phyloP scores from a whole-genome alignment of 30 jellyfish, hydroid and myxozoan species.

The Aurelia coerulea region DNA sequence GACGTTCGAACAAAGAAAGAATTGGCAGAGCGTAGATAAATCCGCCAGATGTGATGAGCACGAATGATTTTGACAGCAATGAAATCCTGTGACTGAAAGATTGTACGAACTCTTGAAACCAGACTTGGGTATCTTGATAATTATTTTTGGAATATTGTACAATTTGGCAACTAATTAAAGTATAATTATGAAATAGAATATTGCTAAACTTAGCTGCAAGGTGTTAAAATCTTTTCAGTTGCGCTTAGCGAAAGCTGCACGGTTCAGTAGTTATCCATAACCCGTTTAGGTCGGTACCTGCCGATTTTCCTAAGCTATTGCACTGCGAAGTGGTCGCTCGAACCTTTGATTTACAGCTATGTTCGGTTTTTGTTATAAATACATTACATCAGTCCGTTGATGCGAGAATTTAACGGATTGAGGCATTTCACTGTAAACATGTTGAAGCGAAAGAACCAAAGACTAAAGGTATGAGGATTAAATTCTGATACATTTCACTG shows the following conservation, averaged over 20 bases:
- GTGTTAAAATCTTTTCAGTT: too few species aligned
- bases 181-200: too few species aligned
- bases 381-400: conserved; percentile 55
- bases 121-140: too few species aligned
- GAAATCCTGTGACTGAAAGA: too few species aligned
- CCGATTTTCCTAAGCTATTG: conserved; percentile 9
- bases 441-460: neutral
- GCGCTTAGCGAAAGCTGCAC: conserved; percentile 19
- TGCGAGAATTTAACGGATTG: neutral
- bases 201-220: too few species aligned
- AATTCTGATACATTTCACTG: neutral
- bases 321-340: conserved; percentile 31
- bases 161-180: too few species aligned
- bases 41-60: neutral
- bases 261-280: conserved; percentile 43
- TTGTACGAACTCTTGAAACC: too few species aligned
- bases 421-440: too few species aligned
- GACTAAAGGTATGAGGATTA: conserved; percentile 27
- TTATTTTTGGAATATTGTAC: too few species aligned
- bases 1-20: neutral
- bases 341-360: conserved; percentile 34
- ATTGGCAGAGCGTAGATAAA: neutral
- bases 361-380: conserved; percentile 22
- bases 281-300: conserved; percentile 66
- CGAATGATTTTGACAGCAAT: neutral